Percentiles rank a stretch among this genome's conserved stretches.
Conservation (phyloP, 2,113 vertebrate species). For the Merops nubicus region DNA sequence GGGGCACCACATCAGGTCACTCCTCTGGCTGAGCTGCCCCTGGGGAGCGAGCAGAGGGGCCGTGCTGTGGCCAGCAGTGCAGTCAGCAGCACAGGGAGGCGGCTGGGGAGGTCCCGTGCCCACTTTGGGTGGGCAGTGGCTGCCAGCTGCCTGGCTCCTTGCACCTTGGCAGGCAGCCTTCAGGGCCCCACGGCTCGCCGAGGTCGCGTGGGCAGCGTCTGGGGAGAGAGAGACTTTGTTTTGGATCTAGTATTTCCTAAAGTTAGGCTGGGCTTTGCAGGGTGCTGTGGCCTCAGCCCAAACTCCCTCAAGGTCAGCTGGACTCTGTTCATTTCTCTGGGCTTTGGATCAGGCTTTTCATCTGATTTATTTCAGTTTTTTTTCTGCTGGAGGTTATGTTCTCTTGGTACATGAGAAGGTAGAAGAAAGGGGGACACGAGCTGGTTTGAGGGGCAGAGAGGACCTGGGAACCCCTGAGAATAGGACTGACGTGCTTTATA, state of each 20-base stretch:
- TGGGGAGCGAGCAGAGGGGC: not conserved
- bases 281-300: not conserved
- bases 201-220: accelerated
- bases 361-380: not conserved
- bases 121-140: not conserved
- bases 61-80: not conserved
- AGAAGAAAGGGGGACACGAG: not conserved
- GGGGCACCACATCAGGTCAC: not conserved
- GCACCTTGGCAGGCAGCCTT: not conserved
- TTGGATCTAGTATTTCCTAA: conserved; percentile 53
- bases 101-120: not conserved
- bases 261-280: not conserved
- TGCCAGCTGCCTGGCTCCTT: not conserved
- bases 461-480: not conserved
- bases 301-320: not conserved
- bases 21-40: not conserved
- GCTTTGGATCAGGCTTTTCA: not conserved
- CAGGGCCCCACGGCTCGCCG: not conserved
- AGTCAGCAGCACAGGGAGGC: not conserved
- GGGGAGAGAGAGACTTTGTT: not conserved
- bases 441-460: not conserved
- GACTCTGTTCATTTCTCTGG: not conserved
- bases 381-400: not conserved
- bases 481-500: not conserved
- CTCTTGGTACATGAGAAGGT: not conserved